Evolutionary conservation across 2,797 vertebrate genomes (phyloP).

Genomic region (Oryzias dopingdopingensis): DNA sequence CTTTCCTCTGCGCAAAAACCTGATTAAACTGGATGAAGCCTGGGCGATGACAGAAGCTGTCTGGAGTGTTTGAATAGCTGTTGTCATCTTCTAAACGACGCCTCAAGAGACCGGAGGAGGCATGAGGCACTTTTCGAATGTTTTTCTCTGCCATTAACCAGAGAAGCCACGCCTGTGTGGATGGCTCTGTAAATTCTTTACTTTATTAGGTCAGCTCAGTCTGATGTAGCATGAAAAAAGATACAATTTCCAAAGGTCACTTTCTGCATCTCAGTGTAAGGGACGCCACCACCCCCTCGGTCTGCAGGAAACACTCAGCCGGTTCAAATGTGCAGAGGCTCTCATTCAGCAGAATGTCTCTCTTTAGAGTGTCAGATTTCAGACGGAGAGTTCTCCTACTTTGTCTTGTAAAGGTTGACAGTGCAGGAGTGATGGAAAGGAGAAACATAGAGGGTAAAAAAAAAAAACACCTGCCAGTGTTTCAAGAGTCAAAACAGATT

Average conservation of each 20-base stretch:
- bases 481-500: constrained; percentile 8
- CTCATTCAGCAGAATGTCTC: constrained; percentile 30
- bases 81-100: constrained; percentile 43
- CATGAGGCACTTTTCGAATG: background rate
- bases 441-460: no score
- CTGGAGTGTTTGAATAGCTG: constrained; percentile 28
- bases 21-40: constrained; percentile 26
- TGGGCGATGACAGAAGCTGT: constrained; percentile 14
- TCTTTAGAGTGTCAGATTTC: constrained; percentile 51
- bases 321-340: constrained; percentile 22
- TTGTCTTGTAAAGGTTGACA: no score
- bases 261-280: constrained; percentile 25
- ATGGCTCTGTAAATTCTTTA: background rate
- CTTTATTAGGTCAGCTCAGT: background rate
- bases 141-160: constrained; percentile 15
- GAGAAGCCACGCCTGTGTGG: background rate
- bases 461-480: background rate
- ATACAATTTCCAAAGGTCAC: constrained; percentile 12
- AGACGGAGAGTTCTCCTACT: constrained; percentile 17
- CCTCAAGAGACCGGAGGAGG: constrained; percentile 21
- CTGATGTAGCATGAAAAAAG: constrained; percentile 2
- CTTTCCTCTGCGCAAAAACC: constrained; percentile 18
- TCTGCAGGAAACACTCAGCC: constrained; percentile 37
- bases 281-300: constrained; percentile 11
- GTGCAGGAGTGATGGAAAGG: no score